Conservation (phyloP, 1,140 invertebrate species). For the Aphelenchoides avenae region DNA sequence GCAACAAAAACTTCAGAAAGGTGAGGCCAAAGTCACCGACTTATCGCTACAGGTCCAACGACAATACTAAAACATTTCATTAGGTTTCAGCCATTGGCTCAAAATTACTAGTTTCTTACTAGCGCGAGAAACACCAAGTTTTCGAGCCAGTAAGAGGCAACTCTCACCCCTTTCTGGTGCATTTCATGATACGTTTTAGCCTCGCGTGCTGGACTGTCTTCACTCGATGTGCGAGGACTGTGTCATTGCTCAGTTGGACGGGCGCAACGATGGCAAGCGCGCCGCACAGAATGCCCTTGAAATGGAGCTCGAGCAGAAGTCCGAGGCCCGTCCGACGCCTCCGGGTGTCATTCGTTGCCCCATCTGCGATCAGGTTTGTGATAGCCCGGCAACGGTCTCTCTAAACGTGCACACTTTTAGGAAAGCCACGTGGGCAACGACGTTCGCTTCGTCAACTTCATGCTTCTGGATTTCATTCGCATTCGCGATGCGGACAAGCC, state of each 20-base stretch:
- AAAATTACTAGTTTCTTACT: too few species aligned
- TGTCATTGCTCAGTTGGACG: slow-evolving; percentile 55
- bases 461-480: slow-evolving; percentile 48
- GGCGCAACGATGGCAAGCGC: slow-evolving; percentile 19
- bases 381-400: too few species aligned
- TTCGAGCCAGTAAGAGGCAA: neutral
- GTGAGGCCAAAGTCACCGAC: slow-evolving; percentile 6
- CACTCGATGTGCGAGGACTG: slow-evolving; percentile 57
- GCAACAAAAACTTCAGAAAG: slow-evolving; percentile 47
- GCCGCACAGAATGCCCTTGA: neutral
- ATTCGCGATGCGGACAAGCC: neutral
- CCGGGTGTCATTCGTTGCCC: slow-evolving; percentile 53
- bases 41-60: neutral
- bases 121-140: too few species aligned
- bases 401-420: too few species aligned
- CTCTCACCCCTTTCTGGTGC: neutral
- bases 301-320: slow-evolving; percentile 18
- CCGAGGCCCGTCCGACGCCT: slow-evolving; percentile 35
- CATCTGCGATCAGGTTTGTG: slow-evolving; percentile 46
- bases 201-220: slow-evolving; percentile 50
- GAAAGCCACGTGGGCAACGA: slow-evolving; percentile 48
- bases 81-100: too few species aligned
- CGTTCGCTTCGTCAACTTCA: slow-evolving; percentile 49
- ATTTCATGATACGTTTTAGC: slow-evolving; percentile 31
- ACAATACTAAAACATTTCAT: neutral